Evolutionary conservation across 2,888 invertebrate genomes (phyloP), one percentile per base, ranked within the genome.

Genomic region (Punctoribates punctum): DNA sequence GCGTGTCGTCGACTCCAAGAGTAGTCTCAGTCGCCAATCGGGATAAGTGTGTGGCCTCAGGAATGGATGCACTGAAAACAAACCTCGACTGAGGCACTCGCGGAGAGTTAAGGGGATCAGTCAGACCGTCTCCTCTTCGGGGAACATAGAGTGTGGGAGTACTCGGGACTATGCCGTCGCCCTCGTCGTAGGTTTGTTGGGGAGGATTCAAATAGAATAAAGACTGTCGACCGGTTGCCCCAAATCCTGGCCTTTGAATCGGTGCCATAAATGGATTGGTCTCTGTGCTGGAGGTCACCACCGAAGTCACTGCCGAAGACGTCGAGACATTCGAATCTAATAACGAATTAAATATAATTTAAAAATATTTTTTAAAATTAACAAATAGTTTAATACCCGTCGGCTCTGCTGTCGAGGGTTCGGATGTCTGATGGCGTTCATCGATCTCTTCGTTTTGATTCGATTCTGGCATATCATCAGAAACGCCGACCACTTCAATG

Each of bases 41-140:
- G 4, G 86, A 82, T 20, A 83, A 79, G 23, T 82, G 83, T 9
- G 65, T 67, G 84, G 77, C 85, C 83, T 75, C 77, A n/a, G 80
- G 77, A 11, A 88, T 88, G 13, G 82, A 81, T 72, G 80, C 80
- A 48, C 82, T 82, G 80, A 85, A 85, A 42, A 82, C 80, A 80
- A 84, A 84, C 60, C 83, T 80, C 79, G 82, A 83, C 75, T 79
- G 80, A 13, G 82, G 81, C 38, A 90, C 89, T 85, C 91, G 89
- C 6, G 95, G 95, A 0, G 95, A 95, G 83, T 94, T 94, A 51
- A 95, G 92, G 65, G 94, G 94, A 83, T 94, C 93, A 54, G 93
- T 92, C 85, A 93, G 93, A 75, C 93, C 93, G 83, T 94, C 94
- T 78, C 88, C 89, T 78, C 93, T 87, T 77, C 92, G 86, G 4